Percentiles rank a stretch among this genome's conserved stretches.
Evolutionary conservation across 2,113 vertebrate genomes (phyloP).

Genomic region (Crotalus viridis): DNA sequence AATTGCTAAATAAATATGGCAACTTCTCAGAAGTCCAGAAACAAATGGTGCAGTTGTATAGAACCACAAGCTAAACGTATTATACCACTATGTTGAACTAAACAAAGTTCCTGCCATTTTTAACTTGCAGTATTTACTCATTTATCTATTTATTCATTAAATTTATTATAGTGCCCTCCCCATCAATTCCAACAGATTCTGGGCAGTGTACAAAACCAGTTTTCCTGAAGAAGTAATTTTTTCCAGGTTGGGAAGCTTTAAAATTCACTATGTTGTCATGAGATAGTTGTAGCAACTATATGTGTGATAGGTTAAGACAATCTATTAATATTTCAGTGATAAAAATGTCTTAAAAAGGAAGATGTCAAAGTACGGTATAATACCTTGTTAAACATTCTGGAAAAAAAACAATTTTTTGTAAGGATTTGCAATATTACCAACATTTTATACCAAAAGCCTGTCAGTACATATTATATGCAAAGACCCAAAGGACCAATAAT

Average conservation of each 20-base stretch:
- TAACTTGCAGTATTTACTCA: conserved; percentile 1
- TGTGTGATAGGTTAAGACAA: background rate
- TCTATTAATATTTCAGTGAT: background rate
- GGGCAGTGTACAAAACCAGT: background rate
- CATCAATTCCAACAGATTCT: background rate
- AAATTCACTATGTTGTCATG: background rate
- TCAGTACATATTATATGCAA: background rate
- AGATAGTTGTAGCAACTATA: background rate
- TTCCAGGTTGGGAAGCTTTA: background rate
- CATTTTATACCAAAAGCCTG: background rate
- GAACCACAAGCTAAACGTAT: conserved; percentile 6
- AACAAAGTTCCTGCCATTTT: conserved; percentile 27
- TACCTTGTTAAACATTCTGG: background rate
- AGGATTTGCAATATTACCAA: background rate
- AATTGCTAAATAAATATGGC: background rate
- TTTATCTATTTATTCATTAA: conserved; percentile 17
- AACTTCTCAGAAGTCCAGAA: background rate
- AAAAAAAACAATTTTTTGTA: background rate
- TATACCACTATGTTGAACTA: conserved; percentile 4
- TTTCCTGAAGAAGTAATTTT: background rate
- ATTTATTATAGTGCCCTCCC: conserved; percentile 12
- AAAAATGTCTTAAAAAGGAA: background rate
- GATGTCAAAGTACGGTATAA: background rate
- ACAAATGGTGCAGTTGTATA: background rate
- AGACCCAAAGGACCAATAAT: background rate